These are phyloP conservation scores for Eilema depressum DNA, from an alignment of 2,888 invertebrate species.

Conservation along the genomic window DNA sequence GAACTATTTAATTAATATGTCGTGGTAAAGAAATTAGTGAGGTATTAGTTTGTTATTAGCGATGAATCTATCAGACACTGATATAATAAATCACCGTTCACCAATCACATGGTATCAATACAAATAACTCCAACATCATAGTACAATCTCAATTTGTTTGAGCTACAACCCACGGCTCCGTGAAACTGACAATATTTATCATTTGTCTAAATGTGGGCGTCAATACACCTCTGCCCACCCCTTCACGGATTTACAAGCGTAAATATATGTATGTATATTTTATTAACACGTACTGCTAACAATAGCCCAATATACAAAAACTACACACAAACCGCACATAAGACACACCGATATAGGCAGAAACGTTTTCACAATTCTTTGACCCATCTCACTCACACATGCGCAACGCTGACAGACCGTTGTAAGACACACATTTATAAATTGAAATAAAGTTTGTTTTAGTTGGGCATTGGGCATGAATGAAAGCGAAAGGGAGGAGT, in stretches of 20 bases:
- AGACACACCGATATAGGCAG: slow-evolving; percentile 25
- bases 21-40: neutral
- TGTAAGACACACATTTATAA: slow-evolving; percentile 78
- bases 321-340: neutral
- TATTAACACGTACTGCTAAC: no score
- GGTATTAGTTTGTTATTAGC: neutral
- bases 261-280: no score
- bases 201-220: no score
- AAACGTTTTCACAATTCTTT: slow-evolving; percentile 58
- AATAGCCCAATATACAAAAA: neutral
- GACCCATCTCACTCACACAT: slow-evolving; percentile 72
- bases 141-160: neutral
- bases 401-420: slow-evolving; percentile 65
- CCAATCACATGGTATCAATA: no score
- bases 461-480: slow-evolving; percentile 84
- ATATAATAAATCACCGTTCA: neutral
- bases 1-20: neutral
- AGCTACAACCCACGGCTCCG: neutral
- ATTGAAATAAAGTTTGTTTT: slow-evolving; percentile 86
- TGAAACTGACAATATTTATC: no score
- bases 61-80: neutral
- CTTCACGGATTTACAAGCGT: no score
- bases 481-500: slow-evolving; percentile 80
- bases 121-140: neutral
- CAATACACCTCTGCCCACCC: no score